These are phyloP conservation scores for Calycopis cecrops DNA, from an alignment of 1,140 invertebrate genomes.

Conservation along the genomic window DNA sequence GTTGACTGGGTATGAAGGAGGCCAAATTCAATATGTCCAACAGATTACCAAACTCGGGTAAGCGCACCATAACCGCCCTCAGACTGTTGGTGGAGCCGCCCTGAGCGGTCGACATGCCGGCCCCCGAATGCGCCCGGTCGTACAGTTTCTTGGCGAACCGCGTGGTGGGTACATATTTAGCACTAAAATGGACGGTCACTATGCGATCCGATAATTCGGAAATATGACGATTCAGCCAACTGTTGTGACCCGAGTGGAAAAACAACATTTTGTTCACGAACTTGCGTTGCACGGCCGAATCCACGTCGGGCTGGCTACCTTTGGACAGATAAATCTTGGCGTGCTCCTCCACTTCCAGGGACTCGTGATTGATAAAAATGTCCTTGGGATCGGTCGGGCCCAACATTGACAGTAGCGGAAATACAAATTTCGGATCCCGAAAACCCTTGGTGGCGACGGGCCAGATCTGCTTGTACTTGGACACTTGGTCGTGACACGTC, in stretches of 20 bases:
- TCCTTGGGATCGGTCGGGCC: constrained; percentile 10
- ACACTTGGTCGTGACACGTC: constrained; percentile 11
- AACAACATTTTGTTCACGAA: constrained; percentile 14
- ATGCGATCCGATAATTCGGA: constrained; percentile 14
- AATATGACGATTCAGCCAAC: constrained; percentile 12
- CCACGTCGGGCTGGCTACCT: constrained; percentile 12
- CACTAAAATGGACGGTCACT: constrained; percentile 11
- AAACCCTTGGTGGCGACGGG: constrained; percentile 11
- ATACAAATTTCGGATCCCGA: constrained; percentile 13
- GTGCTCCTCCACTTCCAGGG: constrained; percentile 10
- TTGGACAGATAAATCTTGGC: constrained; percentile 10
- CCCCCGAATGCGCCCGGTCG: constrained; percentile 7
- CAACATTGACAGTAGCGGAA: constrained; percentile 10
- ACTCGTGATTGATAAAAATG: constrained; percentile 13
- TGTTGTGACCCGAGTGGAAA: constrained; percentile 13
- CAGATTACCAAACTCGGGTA: constrained; percentile 8
- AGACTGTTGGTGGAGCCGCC: constrained; percentile 1
- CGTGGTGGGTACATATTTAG: constrained; percentile 12
- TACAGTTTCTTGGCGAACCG: constrained; percentile 8
- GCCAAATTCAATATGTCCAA: constrained; percentile 6
- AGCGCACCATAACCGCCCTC: constrained; percentile 9
- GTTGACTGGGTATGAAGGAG: constrained; percentile 10
- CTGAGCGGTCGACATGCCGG: background rate
- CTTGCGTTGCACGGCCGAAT: constrained; percentile 9
- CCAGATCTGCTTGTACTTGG: constrained; percentile 14